Evolutionary conservation across 1,140 invertebrate species (phyloP).

Genomic region (Anadara kagoshimensis): DNA sequence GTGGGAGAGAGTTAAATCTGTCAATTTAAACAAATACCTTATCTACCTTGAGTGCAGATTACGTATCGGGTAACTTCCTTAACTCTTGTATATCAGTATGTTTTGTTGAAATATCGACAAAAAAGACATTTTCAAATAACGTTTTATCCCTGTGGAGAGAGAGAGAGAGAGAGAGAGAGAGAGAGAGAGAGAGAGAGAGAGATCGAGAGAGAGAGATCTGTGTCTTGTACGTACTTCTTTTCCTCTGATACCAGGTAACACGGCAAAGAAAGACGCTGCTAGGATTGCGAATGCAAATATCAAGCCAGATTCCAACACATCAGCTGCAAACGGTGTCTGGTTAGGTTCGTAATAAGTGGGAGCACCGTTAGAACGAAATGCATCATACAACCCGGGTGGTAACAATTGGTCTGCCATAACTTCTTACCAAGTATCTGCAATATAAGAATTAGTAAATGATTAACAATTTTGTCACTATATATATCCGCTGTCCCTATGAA

Average conservation of each 20-base stretch:
- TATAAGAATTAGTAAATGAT: background rate
- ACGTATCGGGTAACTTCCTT: too few relatives aligned
- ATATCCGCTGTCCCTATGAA: too few relatives aligned
- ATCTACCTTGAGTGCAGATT: too few relatives aligned
- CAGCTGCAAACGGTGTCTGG: constrained; percentile 94
- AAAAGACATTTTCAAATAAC: too few relatives aligned
- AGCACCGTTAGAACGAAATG: constrained; percentile 89
- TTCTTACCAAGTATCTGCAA: background rate
- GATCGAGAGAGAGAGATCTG: background rate
- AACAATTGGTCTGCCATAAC: background rate
- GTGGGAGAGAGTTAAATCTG: too few relatives aligned
- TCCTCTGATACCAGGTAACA: constrained; percentile 91
- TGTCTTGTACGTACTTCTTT: constrained; percentile 85
- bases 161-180: background rate
- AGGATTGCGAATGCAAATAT: constrained; percentile 92
- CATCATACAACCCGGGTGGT: constrained; percentile 33
- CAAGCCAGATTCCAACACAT: constrained; percentile 85
- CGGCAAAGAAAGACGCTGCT: constrained; percentile 87
- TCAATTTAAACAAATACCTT: too few relatives aligned
- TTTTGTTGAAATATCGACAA: too few relatives aligned
- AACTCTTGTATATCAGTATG: too few relatives aligned
- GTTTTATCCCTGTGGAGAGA: too few relatives aligned
- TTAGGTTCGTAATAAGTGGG: constrained; percentile 93
- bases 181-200: too few relatives aligned
- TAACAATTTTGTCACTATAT: too few relatives aligned